Conservation (phyloP, 1,140 invertebrate genomes). For the Drosophila watanabei region DNA sequence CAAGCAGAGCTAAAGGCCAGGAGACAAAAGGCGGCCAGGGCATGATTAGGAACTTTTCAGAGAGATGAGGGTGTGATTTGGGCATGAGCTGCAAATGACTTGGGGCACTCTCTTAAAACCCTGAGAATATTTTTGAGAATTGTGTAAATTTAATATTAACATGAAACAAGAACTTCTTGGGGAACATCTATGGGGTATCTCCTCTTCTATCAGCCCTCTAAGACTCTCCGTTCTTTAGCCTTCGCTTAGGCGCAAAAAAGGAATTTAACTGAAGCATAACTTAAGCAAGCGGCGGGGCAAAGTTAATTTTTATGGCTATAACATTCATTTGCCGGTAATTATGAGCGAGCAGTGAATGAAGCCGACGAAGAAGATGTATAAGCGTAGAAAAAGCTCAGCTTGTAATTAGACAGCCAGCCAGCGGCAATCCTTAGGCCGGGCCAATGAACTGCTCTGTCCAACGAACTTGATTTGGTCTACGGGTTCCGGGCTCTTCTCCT, state of each 20-base stretch:
- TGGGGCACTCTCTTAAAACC: neutral
- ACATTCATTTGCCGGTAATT: constrained; percentile 83
- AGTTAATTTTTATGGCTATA: constrained; percentile 82
- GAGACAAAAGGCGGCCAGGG: constrained; percentile 41
- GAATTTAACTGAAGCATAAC: constrained; percentile 82
- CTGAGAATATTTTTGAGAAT: constrained; percentile 2
- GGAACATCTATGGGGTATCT: constrained; percentile 11
- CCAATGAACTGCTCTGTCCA: constrained; percentile 75
- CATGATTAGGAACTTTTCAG: constrained; percentile 73
- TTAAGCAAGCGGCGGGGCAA: constrained; percentile 63
- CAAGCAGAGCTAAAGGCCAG: constrained; percentile 30
- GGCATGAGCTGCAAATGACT: constrained; percentile 15
- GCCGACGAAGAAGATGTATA: constrained; percentile 7
- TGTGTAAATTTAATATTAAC: constrained; percentile 1
- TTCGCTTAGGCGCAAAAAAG: constrained; percentile 41
- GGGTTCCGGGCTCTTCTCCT: constrained; percentile 14
- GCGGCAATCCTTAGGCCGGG: constrained; percentile 62
- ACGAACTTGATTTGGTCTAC: constrained; percentile 80
- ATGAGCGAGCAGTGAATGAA: constrained; percentile 54
- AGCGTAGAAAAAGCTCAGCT: constrained; percentile 69
- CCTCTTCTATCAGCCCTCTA: constrained; percentile 9
- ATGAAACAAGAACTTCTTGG: neutral
- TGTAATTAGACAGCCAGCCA: constrained; percentile 81
- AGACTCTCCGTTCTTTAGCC: constrained; percentile 25
- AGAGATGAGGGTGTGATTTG: constrained; percentile 15